A percentile compares a stretch with the other conserved stretches of the same genome.
phyloP scores from a whole-genome alignment of 2,113 vertebrate species.

The Halichoeres trimaculatus region DNA sequence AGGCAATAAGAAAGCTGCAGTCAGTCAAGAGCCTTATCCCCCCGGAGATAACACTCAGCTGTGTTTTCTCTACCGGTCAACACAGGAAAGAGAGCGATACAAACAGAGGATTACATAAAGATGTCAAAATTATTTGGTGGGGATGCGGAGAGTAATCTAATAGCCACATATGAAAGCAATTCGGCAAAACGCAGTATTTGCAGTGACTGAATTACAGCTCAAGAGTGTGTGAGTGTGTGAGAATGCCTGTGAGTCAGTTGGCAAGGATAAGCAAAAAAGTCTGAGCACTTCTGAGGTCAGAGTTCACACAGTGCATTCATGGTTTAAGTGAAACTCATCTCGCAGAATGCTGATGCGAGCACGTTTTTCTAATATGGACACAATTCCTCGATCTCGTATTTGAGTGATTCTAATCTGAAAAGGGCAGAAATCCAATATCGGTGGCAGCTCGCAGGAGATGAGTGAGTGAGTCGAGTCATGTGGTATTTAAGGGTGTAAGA shows the following conservation, averaged over 20 bases:
- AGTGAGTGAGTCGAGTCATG: slow-evolving; percentile 53
- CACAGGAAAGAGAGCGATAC: not conserved
- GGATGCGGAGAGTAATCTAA: slow-evolving; percentile 38
- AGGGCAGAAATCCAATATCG: slow-evolving; percentile 78
- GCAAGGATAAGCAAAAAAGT: slow-evolving; percentile 62
- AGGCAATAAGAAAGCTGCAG: slow-evolving; percentile 33
- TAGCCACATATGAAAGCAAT: slow-evolving; percentile 67
- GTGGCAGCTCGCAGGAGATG: slow-evolving; percentile 48
- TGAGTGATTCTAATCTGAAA: slow-evolving; percentile 81
- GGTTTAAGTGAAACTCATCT: slow-evolving; percentile 74
- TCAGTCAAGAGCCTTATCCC: slow-evolving; percentile 53
- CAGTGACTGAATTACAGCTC: slow-evolving; percentile 47
- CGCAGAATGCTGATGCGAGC: slow-evolving; percentile 74
- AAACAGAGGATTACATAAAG: slow-evolving; percentile 40
- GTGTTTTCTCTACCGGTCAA: slow-evolving; percentile 31
- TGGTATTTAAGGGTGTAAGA: slow-evolving; percentile 46
- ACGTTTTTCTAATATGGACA: slow-evolving; percentile 79
- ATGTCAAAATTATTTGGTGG: slow-evolving; percentile 12
- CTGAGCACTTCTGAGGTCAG: slow-evolving; percentile 63
- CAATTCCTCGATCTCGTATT: slow-evolving; percentile 71
- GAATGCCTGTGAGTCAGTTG: slow-evolving; percentile 50
- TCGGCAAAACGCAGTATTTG: slow-evolving; percentile 60
- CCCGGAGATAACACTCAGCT: slow-evolving; percentile 29
- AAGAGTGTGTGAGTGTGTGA: slow-evolving; percentile 32
- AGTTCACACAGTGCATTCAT: slow-evolving; percentile 61